phyloP scores from a whole-genome alignment of 2,888 invertebrate species.

The Machimus atricapillus region DNA sequence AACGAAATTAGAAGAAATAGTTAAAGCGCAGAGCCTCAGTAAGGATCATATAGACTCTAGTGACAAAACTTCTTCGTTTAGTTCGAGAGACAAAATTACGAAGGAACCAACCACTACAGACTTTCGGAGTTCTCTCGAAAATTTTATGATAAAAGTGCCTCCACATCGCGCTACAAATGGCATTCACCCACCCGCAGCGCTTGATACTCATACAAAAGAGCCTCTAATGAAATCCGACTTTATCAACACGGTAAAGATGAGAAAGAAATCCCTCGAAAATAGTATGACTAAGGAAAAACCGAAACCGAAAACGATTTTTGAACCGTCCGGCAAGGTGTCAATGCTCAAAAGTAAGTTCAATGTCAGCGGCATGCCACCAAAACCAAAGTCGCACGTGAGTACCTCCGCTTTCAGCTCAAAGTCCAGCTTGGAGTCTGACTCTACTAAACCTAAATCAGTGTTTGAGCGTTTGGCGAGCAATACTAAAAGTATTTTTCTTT shows the following conservation, averaged over 20 bases:
- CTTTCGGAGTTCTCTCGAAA: conserved; percentile 16
- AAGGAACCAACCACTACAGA: background rate
- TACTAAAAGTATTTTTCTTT: conserved; percentile 51
- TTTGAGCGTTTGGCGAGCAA: conserved; percentile 52
- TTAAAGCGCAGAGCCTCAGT: conserved; percentile 41
- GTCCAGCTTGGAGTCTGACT: conserved; percentile 38
- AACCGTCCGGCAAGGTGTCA: conserved; percentile 58
- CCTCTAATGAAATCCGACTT: conserved; percentile 61
- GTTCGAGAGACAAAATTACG: background rate
- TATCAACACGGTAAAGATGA: conserved; percentile 61
- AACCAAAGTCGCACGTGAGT: conserved; percentile 49
- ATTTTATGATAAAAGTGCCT: conserved; percentile 39
- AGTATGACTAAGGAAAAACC: conserved; percentile 57
- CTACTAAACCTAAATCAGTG: conserved; percentile 49
- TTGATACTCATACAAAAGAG: conserved; percentile 48
- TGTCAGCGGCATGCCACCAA: conserved; percentile 44
- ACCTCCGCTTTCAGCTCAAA: conserved; percentile 33
- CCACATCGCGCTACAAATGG: background rate
- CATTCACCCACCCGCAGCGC: background rate
- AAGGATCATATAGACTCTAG: background rate
- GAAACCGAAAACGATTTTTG: conserved; percentile 53
- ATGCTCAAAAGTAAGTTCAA: conserved; percentile 58
- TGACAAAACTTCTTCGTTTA: background rate
- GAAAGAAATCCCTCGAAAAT: conserved; percentile 61
- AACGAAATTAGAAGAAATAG: conserved; percentile 59